Evolutionary conservation across 2,888 invertebrate species (phyloP).

Genomic region (Neuroscelio doddi): DNA sequence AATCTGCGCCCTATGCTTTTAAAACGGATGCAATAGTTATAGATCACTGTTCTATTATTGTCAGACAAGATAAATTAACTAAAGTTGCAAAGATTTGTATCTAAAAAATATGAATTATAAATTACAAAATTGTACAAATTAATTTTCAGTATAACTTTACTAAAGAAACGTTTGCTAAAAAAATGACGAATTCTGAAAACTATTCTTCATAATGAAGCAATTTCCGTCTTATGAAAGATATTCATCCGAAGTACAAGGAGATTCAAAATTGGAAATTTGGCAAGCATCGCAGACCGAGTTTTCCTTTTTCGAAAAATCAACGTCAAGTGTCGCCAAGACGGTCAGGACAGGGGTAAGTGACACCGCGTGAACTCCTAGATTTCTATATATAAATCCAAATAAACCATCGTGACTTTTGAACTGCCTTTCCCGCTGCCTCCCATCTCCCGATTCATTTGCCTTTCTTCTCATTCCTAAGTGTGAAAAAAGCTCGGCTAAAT

Average conservation of each 20-base stretch:
- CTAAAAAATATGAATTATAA: too few species aligned
- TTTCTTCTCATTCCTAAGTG: slow-evolving; percentile 21
- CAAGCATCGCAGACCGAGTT: slow-evolving; percentile 15
- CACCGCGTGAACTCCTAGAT: slow-evolving; percentile 68
- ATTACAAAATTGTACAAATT: too few species aligned
- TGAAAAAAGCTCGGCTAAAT: slow-evolving; percentile 41
- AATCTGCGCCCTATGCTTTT: too few species aligned
- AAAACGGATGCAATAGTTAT: too few species aligned
- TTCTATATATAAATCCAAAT: slow-evolving; percentile 71
- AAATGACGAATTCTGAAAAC: too few species aligned
- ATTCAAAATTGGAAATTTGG: slow-evolving; percentile 11
- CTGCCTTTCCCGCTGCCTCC: slow-evolving; percentile 25
- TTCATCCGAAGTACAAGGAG: background rate
- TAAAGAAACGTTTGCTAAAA: too few species aligned
- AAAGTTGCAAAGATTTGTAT: too few species aligned
- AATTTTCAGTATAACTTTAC: too few species aligned
- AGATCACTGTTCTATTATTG: too few species aligned
- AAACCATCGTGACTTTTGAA: slow-evolving; percentile 68
- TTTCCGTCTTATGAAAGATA: too few species aligned
- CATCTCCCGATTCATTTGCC: slow-evolving; percentile 15
- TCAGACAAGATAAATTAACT: too few species aligned
- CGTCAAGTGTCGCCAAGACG: slow-evolving; percentile 28
- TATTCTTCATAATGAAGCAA: too few species aligned
- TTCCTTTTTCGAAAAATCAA: slow-evolving; percentile 34
- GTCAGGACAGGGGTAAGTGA: slow-evolving; percentile 65